Evolutionary conservation across 1,140 invertebrate species (phyloP), one percentile per base, ranked within the genome.

Genomic region (Helicoverpa armigera): DNA sequence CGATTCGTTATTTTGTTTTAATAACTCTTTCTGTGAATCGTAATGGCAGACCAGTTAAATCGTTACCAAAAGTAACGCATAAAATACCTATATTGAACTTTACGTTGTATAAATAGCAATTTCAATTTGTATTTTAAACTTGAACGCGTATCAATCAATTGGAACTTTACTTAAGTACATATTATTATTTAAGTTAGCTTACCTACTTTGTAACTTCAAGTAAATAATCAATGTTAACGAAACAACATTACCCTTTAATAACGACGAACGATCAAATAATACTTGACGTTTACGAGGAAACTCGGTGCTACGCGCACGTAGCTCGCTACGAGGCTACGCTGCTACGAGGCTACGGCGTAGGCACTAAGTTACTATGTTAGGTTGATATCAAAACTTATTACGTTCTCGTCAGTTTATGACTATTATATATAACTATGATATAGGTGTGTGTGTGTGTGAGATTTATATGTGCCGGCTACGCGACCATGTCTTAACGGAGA

Each of bases 331-430:
- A 60, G n/a, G 58, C 72, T 81, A 65, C 75, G 50, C 13, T 3
- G 70, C 79, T 80, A 80, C 79, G 69, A 16, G 12, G 58, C 63
- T 73, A 74, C 70, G 60, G 51, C 72, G 72, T 76, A 81, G 70
- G 58, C 50, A 81, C 51, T 74, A 67, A 75, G 48, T 56, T 75
- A 75, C 72, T 58, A 75, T 75, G 72, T 79, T 61, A 43, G 77
- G 11, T 48, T 79, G 77, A 79, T 79, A 74, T 81, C 70, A 75
- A 65, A 74, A 54, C 70, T 81, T 72, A 70, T 73, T 60, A 81
- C 79, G 43, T 67, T 75, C 51, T 79, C 60, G 61, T 63, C 53
- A 67, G 67, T 78, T 74, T 78, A 82, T 76, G 75, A 67, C 61
- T 23, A 65, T 61, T 75, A 75, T 43, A 77, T 77, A 67, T 53